Conservation (phyloP, 2,113 vertebrate species). For the Stigmatopora argus region DNA sequence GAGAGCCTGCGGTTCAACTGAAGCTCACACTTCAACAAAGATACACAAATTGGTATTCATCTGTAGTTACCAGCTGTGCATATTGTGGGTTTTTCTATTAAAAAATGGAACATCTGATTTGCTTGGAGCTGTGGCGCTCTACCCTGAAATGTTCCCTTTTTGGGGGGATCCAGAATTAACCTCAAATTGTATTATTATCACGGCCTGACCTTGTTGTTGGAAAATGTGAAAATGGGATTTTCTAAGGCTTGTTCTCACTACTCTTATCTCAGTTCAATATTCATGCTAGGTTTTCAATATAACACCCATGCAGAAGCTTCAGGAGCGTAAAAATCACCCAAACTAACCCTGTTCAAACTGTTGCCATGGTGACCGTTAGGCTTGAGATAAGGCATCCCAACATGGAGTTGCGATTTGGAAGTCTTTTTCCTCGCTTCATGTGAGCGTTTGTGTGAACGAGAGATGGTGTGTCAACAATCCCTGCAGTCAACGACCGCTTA, state of each 20-base stretch:
- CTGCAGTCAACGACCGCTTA: slow-evolving; percentile 20
- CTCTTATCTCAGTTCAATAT: slow-evolving; percentile 12
- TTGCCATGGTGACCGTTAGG: slow-evolving; percentile 59
- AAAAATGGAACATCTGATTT: slow-evolving; percentile 27
- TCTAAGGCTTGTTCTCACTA: slow-evolving; percentile 1
- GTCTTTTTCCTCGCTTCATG: slow-evolving; percentile 11
- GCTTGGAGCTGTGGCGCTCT: slow-evolving; percentile 32
- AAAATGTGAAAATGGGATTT: slow-evolving; percentile 9
- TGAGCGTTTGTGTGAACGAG: slow-evolving; percentile 8
- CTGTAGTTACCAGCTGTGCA: slow-evolving; percentile 56
- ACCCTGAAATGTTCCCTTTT: slow-evolving; percentile 17
- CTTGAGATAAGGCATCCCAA: slow-evolving; percentile 21
- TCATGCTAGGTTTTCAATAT: slow-evolving; percentile 34
- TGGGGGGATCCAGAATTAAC: slow-evolving; percentile 11
- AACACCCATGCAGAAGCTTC: slow-evolving; percentile 27
- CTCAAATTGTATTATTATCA: slow-evolving; percentile 21
- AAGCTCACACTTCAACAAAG: slow-evolving; percentile 64
- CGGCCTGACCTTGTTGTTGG: slow-evolving; percentile 14
- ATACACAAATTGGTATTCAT: slow-evolving; percentile 62
- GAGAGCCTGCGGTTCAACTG: slow-evolving; percentile 56
- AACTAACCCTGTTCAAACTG: slow-evolving; percentile 36
- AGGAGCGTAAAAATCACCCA: slow-evolving; percentile 37
- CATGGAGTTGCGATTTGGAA: slow-evolving; percentile 24
- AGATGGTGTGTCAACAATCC: slow-evolving; percentile 23
- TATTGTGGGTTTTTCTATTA: slow-evolving; percentile 29